Percentiles rank a stretch among this genome's conserved stretches.
phyloP scores from a whole-genome alignment of 2,113 vertebrate species.

The Stegastes partitus region DNA sequence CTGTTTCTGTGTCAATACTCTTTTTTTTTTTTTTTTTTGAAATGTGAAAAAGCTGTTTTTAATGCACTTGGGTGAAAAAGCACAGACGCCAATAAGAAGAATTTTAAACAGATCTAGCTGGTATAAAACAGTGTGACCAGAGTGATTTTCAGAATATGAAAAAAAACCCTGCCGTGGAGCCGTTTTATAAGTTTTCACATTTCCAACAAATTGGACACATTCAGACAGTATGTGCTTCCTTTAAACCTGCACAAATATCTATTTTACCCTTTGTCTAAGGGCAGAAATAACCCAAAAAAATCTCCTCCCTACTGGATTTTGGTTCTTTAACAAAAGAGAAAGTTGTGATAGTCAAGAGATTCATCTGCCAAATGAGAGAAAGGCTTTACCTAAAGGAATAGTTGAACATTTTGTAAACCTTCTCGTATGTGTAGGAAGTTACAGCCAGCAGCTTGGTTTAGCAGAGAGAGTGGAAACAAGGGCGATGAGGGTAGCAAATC shows the following conservation, averaged over 20 bases:
- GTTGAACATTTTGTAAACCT: not conserved
- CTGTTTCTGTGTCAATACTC: not conserved
- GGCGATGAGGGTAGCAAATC: not conserved
- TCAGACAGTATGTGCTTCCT: conserved; percentile 1
- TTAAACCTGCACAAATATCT: not conserved
- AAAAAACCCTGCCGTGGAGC: too few species aligned
- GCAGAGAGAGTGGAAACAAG: not conserved
- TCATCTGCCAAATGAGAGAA: not conserved
- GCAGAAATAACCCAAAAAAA: not conserved
- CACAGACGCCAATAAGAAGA: not conserved
- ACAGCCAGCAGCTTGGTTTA: not conserved
- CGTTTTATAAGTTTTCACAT: not conserved
- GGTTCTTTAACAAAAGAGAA: not conserved
- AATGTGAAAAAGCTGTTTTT: too few species aligned
- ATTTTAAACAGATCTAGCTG: not conserved
- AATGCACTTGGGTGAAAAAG: too few species aligned
- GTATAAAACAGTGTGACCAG: not conserved
- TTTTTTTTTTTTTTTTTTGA: not conserved
- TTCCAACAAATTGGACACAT: not conserved
- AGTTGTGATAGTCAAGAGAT: not conserved
- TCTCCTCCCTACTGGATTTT: not conserved
- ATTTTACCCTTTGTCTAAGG: not conserved
- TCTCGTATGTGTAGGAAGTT: not conserved
- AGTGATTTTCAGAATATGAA: not conserved
- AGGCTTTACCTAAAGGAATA: too few species aligned